phyloP scores from a whole-genome alignment of 2,888 invertebrate genomes.

The Rhyacophila evoluta region DNA sequence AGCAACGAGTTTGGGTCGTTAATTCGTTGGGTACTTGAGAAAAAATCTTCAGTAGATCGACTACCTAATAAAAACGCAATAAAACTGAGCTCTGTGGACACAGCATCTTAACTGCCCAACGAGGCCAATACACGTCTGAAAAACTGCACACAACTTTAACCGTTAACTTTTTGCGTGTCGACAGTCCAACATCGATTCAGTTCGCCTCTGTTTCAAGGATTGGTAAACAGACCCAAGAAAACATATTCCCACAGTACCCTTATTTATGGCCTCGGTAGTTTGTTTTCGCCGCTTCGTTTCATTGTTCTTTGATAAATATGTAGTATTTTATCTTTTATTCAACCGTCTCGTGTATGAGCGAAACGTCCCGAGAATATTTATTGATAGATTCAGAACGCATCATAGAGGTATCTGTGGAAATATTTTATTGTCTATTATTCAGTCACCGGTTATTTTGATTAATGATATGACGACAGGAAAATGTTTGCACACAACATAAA shows the following conservation, averaged over 20 bases:
- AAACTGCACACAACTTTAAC: no score
- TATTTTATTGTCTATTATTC: neutral
- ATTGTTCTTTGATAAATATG: conserved; percentile 14
- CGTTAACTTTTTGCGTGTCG: no score
- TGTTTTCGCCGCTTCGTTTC: neutral
- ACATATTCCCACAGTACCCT: neutral
- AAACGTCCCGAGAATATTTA: neutral
- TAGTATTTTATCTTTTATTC: neutral
- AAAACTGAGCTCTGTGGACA: no score
- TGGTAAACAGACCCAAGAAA: neutral
- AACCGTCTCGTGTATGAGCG: neutral
- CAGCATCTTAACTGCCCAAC: no score
- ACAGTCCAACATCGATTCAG: no score
- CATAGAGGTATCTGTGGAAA: neutral
- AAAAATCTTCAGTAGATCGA: no score
- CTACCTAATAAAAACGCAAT: no score
- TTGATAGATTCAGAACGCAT: neutral
- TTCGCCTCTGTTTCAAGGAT: neutral
- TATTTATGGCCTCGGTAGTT: neutral
- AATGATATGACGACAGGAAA: no score
- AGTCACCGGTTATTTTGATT: neutral
- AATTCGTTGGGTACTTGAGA: no score
- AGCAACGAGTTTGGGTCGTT: no score
- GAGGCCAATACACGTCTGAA: no score
- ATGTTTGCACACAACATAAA: no score